Conservation (phyloP, 1,140 invertebrate genomes). For the Zaprionus nigranus region DNA sequence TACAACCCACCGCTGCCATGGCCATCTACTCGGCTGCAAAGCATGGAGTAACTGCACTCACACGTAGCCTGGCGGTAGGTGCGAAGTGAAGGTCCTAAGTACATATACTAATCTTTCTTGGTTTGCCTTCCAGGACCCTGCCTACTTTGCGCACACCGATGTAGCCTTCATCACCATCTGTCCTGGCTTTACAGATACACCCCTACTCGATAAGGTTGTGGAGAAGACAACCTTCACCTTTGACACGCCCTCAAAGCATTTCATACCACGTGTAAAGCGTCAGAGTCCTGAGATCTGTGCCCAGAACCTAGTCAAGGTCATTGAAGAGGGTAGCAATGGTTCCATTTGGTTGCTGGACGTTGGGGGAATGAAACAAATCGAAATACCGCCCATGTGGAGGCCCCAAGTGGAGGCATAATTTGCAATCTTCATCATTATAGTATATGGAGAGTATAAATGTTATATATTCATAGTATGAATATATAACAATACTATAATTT, state of each 20-base stretch:
- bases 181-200: slow-evolving; percentile 73
- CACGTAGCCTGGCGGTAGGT: slow-evolving; percentile 69
- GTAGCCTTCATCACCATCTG: slow-evolving; percentile 74
- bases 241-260: slow-evolving; percentile 38
- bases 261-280: slow-evolving; percentile 43
- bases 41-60: slow-evolving; percentile 84
- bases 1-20: slow-evolving; percentile 68
- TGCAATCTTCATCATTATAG: neutral
- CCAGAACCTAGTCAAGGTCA: slow-evolving; percentile 57
- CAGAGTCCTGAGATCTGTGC: slow-evolving; percentile 61
- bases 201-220: slow-evolving; percentile 48
- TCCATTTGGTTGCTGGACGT: slow-evolving; percentile 60
- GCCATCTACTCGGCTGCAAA: slow-evolving; percentile 85
- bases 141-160: slow-evolving; percentile 49
- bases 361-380: slow-evolving; percentile 49
- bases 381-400: slow-evolving; percentile 57
- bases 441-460: neutral
- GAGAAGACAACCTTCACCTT: slow-evolving; percentile 58
- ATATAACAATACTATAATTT: too few relatives aligned
- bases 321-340: slow-evolving; percentile 65
- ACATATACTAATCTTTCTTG: neutral
- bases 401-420: slow-evolving; percentile 24
- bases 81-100: neutral
- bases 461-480: too few relatives aligned
- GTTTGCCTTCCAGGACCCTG: slow-evolving; percentile 42